Evolutionary conservation across 1,140 invertebrate species (phyloP), one percentile per base, ranked within the genome.

Genomic region (Papilio helenus): DNA sequence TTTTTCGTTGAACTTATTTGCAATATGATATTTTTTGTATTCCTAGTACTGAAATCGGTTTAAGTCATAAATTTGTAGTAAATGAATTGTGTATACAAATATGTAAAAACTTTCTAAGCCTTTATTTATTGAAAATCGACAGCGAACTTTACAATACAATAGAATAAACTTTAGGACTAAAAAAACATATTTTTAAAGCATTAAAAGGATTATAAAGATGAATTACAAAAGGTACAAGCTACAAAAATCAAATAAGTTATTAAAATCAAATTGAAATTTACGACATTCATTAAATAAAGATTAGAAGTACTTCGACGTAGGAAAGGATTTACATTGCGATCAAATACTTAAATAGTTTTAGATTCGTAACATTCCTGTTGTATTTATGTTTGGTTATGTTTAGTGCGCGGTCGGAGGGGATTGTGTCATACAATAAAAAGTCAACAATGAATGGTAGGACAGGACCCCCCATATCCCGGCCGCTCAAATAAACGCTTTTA

Each of bases 231-330:
- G 81, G 82, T 79, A 77, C 68, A 80, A 79, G 79, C 72, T 77
- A 87, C 81, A 85, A 86, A 87, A 87, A 88, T 87, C 89, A 89
- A 93, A 91, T 92, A 92, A 91, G 87, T 93, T 91, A 93, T 92
- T 92, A 92, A 93, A 93, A 91, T 90, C 84, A 90, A 91, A 93
- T 90, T 87, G 84, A 86, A 87, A 92, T 94, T 93, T 92, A 93
- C 89, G 90, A 88, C 88, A 87, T 86, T 88, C 89, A 90, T 93
- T 93, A 94, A 93, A 87, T 88, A 83, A 87, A 93, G 90, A 93
- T 93, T 92, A 93, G 79, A 42, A 86, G 83, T 81, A 84, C 74
- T 85, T 79, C 76, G 80, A 84, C 73, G 77, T 87, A 76, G 79
- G 85, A 68, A 77, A 79, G 89, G 90, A 93, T 93, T 92, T 92